phyloP scores from a whole-genome alignment of 2,888 invertebrate genomes.

The Zelleria hepariella region DNA sequence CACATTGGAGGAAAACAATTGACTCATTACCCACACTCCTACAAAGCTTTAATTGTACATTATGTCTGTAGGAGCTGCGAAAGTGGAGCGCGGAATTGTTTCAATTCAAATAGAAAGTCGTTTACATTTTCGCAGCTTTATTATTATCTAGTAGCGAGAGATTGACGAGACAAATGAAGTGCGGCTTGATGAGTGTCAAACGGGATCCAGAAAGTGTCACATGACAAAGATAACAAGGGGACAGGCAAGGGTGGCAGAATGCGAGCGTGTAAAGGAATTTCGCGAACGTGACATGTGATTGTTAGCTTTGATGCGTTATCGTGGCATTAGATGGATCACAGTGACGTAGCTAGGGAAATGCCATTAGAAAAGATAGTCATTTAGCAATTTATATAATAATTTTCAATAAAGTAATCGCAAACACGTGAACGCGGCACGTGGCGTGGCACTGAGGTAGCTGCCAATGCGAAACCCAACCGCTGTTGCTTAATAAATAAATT shows the following conservation, averaged over 20 bases:
- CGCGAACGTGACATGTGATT: background rate
- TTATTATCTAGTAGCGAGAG: background rate
- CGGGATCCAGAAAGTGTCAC: background rate
- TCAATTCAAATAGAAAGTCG: background rate
- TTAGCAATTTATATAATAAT: conserved; percentile 4
- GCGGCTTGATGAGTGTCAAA: background rate
- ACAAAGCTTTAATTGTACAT: background rate
- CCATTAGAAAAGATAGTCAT: background rate
- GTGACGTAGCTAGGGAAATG: conserved; percentile 5
- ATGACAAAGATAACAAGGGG: background rate
- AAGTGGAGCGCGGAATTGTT: background rate
- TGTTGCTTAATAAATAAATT: background rate
- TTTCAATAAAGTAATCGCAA: conserved; percentile 19
- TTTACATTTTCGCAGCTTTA: background rate
- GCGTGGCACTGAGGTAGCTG: conserved; percentile 10
- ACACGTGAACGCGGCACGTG: conserved; percentile 25
- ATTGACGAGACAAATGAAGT: background rate
- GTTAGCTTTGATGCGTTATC: background rate
- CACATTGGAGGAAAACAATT: background rate
- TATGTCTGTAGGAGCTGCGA: background rate
- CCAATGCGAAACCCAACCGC: background rate
- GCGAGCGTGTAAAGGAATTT: background rate
- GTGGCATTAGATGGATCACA: background rate
- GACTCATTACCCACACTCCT: background rate
- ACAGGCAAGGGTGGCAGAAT: background rate